phyloP scores from a whole-genome alignment of 2,797 vertebrate species.

The Myotis planiceps region DNA sequence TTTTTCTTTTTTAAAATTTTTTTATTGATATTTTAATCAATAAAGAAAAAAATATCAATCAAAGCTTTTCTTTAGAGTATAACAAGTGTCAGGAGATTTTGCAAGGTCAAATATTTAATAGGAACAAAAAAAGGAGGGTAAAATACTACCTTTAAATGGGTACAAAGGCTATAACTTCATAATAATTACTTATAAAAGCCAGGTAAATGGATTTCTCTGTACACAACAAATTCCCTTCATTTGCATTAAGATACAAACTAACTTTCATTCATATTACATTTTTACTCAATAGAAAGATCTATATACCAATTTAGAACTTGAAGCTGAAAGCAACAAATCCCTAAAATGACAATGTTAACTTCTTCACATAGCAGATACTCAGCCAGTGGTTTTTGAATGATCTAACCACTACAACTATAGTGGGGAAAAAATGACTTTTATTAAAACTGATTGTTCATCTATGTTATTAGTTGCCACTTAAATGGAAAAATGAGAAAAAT shows the following conservation, averaged over 20 bases:
- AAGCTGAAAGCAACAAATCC: constrained; percentile 5
- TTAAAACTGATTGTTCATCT: not conserved
- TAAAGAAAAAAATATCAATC: not conserved
- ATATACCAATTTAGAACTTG: not conserved
- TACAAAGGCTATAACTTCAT: not conserved
- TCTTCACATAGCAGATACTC: not conserved
- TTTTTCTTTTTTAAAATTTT: too few relatives aligned
- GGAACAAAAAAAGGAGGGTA: not conserved
- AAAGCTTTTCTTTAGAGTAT: not conserved
- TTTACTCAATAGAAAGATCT: not conserved
- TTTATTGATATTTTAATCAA: too few relatives aligned
- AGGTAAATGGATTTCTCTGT: constrained; percentile 23
- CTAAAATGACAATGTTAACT: not conserved
- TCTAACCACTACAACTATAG: not conserved
- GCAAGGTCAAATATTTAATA: constrained; percentile 35
- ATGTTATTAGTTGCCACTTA: constrained; percentile 12
- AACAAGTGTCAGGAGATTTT: not conserved
- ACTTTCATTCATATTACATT: not conserved
- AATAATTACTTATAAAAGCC: constrained; percentile 14
- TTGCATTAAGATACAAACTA: not conserved
- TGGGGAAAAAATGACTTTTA: not conserved
- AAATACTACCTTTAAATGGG: constrained; percentile 33
- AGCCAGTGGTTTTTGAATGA: not conserved
- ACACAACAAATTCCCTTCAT: not conserved
- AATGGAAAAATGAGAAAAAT: not conserved